Base-by-base conservation (phyloP, 2,113 vertebrate species). In the Ploceus nigricollis region DNA sequence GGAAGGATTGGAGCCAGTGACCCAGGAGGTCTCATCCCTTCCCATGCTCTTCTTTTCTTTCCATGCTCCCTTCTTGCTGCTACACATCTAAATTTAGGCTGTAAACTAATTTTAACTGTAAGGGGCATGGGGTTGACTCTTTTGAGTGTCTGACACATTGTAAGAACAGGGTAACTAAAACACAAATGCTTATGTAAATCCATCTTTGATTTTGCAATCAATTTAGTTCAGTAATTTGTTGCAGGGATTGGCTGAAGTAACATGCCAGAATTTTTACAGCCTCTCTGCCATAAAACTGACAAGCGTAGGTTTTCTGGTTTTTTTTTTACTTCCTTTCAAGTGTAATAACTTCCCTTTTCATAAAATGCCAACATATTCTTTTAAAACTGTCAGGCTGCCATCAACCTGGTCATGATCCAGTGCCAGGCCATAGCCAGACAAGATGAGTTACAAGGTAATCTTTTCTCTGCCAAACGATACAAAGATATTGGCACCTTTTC, bases 311-410 rank as follows among this genome's bases (percentile, higher is more conserved):
- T 90, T 96, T 94, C 90, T 95, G 84, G 6, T 96, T 96, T 97
- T 97, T 80, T 95, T 95, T 95, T 92, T 79, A 73, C 90, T 96
- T 96, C 93, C 93, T 97, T 97, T 96, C 96, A 96, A 97, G 93
- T 89, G 93, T 93, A 97, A 92, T 96, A 93, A 93, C 93, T 94
- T 95, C 93, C 90, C 93, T 93, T 97, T 97, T 95, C 86, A 95
- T 93, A 96, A 96, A 96, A 96, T 96, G 96, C 92, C 94, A 95
- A 90, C 93, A 84, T 95, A 90, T 75, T 94, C 92, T 96, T 95
- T 84, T 81, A 95, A 92, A 93, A 81, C 90, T 94, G 92, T 96
- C 87, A 93, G 91, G 61, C 89, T 96, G 94, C 93, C 93, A 94
- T 96, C 81, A 94, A 86, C 89, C 93, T 96, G 94, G 94, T 94